Evolutionary conservation across 1,140 invertebrate species (phyloP).

Genomic region (Zaprionus tsacasi): DNA sequence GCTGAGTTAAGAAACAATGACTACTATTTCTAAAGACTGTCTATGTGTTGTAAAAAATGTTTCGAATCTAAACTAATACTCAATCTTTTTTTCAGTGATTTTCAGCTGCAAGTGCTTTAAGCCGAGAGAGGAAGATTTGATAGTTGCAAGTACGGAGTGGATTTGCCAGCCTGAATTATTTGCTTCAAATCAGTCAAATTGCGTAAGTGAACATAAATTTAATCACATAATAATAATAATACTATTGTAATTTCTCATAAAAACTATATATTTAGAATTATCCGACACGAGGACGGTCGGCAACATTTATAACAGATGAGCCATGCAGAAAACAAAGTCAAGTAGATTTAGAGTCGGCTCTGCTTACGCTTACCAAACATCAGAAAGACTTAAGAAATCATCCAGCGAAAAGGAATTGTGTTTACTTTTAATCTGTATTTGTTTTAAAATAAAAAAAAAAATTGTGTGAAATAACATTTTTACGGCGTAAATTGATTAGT

Average conservation of each 20-base stretch:
- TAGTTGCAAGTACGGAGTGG: constrained; percentile 62
- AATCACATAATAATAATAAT: background rate
- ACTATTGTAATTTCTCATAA: background rate
- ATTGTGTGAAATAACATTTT: background rate
- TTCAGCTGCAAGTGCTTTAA: constrained; percentile 60
- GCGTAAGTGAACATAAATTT: constrained; percentile 12
- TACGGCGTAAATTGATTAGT: background rate
- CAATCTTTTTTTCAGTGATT: constrained; percentile 31
- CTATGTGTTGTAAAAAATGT: no score
- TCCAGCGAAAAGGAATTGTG: background rate
- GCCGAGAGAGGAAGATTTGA: constrained; percentile 51
- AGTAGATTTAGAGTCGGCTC: constrained; percentile 25
- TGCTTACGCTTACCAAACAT: constrained; percentile 11
- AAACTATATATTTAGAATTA: background rate
- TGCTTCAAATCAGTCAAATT: background rate
- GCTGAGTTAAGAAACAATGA: background rate
- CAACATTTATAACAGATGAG: background rate
- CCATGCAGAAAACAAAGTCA: constrained; percentile 11
- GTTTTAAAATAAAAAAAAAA: constrained; percentile 1
- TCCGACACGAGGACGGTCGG: background rate
- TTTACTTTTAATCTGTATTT: background rate
- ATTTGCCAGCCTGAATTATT: constrained; percentile 25
- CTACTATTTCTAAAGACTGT: background rate
- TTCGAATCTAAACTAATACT: background rate
- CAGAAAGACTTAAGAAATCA: constrained; percentile 19